Evolutionary conservation across 2,113 vertebrate genomes (phyloP).

Genomic region (Todiramphus saurophagus): DNA sequence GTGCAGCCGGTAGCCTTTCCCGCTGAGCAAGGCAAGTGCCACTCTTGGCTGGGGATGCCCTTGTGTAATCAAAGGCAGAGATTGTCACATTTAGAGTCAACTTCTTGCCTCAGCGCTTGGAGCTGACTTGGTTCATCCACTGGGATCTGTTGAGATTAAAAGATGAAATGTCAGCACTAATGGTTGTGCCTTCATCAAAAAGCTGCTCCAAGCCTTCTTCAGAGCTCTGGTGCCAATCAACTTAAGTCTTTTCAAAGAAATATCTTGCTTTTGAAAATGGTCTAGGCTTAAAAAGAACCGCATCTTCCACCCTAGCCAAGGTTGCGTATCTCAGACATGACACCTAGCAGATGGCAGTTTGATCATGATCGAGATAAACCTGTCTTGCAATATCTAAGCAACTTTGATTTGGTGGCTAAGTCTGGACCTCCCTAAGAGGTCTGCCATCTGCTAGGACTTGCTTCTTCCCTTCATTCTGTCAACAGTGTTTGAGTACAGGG

Average conservation of each 20-base stretch:
- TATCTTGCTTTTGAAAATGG: not conserved
- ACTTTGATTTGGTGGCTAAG: not conserved
- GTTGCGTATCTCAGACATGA: not conserved
- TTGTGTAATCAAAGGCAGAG: not conserved
- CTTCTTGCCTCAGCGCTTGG: not conserved
- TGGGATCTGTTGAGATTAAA: not conserved
- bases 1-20: not conserved
- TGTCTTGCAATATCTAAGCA: not conserved
- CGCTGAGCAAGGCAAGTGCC: not conserved
- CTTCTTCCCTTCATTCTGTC: not conserved
- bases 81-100: rapidly evolving
- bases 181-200: not conserved
- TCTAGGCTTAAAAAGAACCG: not conserved
- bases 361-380: conserved; percentile 35
- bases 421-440: not conserved
- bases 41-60: not conserved
- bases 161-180: not conserved
- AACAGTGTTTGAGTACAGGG: not conserved
- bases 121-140: not conserved
- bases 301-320: not conserved
- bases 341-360: conserved; percentile 45
- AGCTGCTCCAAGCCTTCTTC: not conserved
- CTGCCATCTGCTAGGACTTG: conserved; percentile 13
- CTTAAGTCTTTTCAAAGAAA: not conserved
- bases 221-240: not conserved